Base-by-base conservation (phyloP, 2,113 vertebrate species). In the Andinoacara biseriatus region DNA sequence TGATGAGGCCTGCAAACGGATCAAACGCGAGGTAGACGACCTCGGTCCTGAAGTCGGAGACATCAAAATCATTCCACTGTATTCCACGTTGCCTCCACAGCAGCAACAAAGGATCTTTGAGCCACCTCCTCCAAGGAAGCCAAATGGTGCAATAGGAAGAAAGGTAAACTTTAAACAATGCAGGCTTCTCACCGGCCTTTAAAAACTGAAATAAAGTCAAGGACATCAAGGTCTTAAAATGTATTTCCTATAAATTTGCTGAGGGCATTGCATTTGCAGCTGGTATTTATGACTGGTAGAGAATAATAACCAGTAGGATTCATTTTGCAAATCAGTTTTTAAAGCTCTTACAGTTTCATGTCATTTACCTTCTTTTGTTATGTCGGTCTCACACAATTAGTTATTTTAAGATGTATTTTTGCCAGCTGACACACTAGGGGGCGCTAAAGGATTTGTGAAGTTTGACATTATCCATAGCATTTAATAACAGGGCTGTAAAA, bases 61-160 rank as follows among this genome's bases (percentile, higher is more conserved):
- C 91, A 99, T 99, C 91, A 99, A 99, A 95, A 99, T 99, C 96
- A 99, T 99, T 96, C 98, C 98, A 15, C 94, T 99, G 56, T 99
- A 99, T 94, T 99, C 98, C 56, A 99, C 98, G 0, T 96, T 99
- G 90, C 98, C 98, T 43, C 98, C 98, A 2, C 98, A 99, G 83
- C 98, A 99, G 67, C 98, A 99, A 81, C 98, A 99, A 86, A 96
- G 98, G 79, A 99, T 99, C 94, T 99, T 99, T 94, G 98, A 99
- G 89, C 96, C 98, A 2, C 97, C 98, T 0, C 98, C 98, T 81
- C 98, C 98, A 5, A 97, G 97, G 92, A 99, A 99, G 62, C 96
- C 97, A 65, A 99, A 94, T 2, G 98, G 98, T 80, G 98, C 97
- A 86, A 99, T 99, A 86, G 98, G 98, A 93, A 97, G 98, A 93